Percentiles rank a stretch among this genome's conserved stretches.
Evolutionary conservation across 1,140 invertebrate species (phyloP).

Genomic region (Bombus polaris): DNA sequence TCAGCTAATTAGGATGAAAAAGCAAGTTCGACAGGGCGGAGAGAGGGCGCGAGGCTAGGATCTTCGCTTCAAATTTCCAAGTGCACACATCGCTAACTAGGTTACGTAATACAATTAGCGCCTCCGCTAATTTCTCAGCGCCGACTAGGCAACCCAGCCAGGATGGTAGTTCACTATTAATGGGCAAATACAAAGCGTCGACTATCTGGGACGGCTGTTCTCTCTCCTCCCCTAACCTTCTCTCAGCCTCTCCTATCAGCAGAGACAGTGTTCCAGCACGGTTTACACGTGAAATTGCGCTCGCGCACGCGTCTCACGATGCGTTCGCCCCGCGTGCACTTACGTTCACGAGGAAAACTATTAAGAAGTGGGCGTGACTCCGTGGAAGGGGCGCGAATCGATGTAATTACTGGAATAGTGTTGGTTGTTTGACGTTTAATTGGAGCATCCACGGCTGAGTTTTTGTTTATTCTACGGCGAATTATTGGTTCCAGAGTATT

Average conservation of each 20-base stretch:
- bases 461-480: background rate
- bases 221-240: background rate
- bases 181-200: conserved; percentile 80
- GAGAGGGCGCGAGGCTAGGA: conserved; percentile 17
- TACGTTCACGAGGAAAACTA: background rate
- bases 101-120: conserved; percentile 80
- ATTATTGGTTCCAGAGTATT: background rate
- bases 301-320: background rate
- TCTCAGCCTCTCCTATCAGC: conserved; percentile 32
- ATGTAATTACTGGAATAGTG: background rate
- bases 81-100: conserved; percentile 76
- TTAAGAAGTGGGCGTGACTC: conserved; percentile 15
- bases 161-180: conserved; percentile 79
- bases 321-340: background rate
- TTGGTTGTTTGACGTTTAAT: conserved; percentile 11
- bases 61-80: conserved; percentile 72
- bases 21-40: conserved; percentile 23
- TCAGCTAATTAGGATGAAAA: conserved; percentile 62
- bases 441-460: background rate
- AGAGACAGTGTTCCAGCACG: background rate
- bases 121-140: conserved; percentile 79
- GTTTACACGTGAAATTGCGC: conserved; percentile 23
- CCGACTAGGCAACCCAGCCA: conserved; percentile 71
- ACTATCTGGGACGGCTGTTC: conserved; percentile 71
- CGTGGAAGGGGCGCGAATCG: background rate